Base-by-base conservation (phyloP, 2,888 invertebrate genomes). In the Napeogenes inachia region DNA sequence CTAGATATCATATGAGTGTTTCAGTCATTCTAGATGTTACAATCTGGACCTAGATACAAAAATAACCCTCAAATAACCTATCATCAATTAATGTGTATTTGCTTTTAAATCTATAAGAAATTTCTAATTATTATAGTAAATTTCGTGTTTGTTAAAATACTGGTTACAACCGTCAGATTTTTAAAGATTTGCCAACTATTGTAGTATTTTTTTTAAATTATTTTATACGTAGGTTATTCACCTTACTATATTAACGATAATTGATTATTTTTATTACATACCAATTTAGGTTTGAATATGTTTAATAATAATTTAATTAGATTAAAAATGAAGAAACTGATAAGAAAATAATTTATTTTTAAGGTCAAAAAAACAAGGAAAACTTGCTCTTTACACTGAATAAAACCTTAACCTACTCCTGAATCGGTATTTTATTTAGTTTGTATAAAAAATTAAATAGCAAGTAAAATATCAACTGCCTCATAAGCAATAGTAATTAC, bases 341-440 rank as follows among this genome's bases (percentile, higher is more conserved):
- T 50, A 30, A 10, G 30, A 30, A 30, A 50, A 30, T 6, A 50
- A 30, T 30, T 50, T 4, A 4, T 45, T 5, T 42, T 56, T 59
- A 38, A 56, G 45, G 59, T 33, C 35, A 53, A 59, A n/a, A 55
- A 56, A 59, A 32, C 30, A 42, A 56, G 47, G 54, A 10, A 55
- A 46, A 66, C 46, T 66, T 63, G 59, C 64, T 64, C 57, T 42
- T 57, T 35, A 10, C 33, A 21, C 56, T 33, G 42, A 32, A 58
- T 56, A 54, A 38, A 64, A 64, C 64, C 66, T 66, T 66, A 61
- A 64, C 64, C 64, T 60, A 66, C 64, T 66, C 64, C 60, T 58
- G 46, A 64, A 58, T 62, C 59, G 63, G 64, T 13, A 12, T 50
- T 21, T 2, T 30, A 50, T 30, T 50, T n/a, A 30, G 30, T 50